phyloP scores from a whole-genome alignment of 2,888 invertebrate species.

The Eilema caniola region DNA sequence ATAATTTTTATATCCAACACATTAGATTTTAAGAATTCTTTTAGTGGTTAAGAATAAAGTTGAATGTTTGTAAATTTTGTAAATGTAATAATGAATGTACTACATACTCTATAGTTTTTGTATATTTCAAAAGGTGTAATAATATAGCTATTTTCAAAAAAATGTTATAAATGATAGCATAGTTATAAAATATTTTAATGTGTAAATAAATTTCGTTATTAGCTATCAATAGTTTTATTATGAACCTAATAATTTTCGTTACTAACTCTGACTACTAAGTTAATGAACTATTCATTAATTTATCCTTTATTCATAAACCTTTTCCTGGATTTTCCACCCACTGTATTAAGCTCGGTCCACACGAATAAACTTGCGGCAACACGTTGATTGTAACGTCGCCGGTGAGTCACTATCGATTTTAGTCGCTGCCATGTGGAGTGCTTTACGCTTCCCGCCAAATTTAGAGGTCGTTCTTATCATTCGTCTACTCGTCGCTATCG shows the following conservation, averaged over 20 bases:
- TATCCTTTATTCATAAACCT: too few relatives aligned
- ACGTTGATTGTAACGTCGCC: too few relatives aligned
- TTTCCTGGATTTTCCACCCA: too few relatives aligned
- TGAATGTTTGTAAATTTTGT: conserved; percentile 80
- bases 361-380: too few relatives aligned
- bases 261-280: background rate
- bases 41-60: conserved; percentile 57
- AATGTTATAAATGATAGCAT: conserved; percentile 69
- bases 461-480: too few relatives aligned
- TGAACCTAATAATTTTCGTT: too few relatives aligned
- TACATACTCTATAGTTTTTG: conserved; percentile 63
- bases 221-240: conserved; percentile 63
- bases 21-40: conserved; percentile 63
- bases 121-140: conserved; percentile 60
- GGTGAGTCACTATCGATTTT: too few relatives aligned
- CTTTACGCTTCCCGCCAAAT: background rate
- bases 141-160: conserved; percentile 58
- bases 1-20: conserved; percentile 76
- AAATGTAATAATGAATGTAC: conserved; percentile 63
- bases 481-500: background rate
- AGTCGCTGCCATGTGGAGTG: too few relatives aligned
- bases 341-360: too few relatives aligned
- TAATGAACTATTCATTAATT: background rate
- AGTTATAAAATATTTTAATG: conserved; percentile 73
- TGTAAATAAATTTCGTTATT: conserved; percentile 79